Conservation (phyloP, 2,113 vertebrate genomes). For the Odobenus rosmarus region DNA sequence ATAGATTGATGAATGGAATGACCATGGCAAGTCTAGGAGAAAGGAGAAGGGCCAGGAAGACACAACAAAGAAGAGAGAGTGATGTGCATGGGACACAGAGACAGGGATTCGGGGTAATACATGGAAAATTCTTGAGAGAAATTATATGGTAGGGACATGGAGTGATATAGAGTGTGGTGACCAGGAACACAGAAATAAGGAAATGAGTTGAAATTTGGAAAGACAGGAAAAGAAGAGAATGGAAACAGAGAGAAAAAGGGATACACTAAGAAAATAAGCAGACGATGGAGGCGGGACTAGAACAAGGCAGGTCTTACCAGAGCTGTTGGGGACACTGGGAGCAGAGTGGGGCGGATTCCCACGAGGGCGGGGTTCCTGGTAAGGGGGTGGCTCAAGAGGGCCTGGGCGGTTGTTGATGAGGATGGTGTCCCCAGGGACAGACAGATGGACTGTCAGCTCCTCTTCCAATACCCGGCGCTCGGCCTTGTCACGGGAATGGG, state of each 20-base stretch:
- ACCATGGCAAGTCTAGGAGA: neutral
- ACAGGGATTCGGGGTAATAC: neutral
- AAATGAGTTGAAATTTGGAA: neutral
- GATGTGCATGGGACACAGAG: neutral
- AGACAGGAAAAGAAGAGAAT: neutral
- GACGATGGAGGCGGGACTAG: neutral
- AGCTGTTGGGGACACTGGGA: constrained; percentile 82
- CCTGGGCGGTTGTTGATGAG: constrained; percentile 96
- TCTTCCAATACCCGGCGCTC: constrained; percentile 91
- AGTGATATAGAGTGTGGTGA: neutral
- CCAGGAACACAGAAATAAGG: neutral
- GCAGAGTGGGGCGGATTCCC: constrained; percentile 86
- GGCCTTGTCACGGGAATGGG: constrained; percentile 81
- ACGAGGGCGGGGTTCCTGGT: constrained; percentile 93
- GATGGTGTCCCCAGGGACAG: constrained; percentile 92
- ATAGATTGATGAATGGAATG: neutral
- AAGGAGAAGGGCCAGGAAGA: constrained; percentile 31
- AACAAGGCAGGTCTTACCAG: constrained; percentile 82
- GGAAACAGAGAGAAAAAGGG: neutral
- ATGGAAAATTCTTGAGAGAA: neutral
- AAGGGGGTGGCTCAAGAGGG: constrained; percentile 91
- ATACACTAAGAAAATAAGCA: neutral
- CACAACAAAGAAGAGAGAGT: neutral
- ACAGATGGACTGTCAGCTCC: constrained; percentile 94
- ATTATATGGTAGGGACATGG: neutral